Percentiles rank a stretch among this genome's conserved stretches.
Conservation (phyloP, 2,888 invertebrate genomes). For the Megalurothrips usitatus region DNA sequence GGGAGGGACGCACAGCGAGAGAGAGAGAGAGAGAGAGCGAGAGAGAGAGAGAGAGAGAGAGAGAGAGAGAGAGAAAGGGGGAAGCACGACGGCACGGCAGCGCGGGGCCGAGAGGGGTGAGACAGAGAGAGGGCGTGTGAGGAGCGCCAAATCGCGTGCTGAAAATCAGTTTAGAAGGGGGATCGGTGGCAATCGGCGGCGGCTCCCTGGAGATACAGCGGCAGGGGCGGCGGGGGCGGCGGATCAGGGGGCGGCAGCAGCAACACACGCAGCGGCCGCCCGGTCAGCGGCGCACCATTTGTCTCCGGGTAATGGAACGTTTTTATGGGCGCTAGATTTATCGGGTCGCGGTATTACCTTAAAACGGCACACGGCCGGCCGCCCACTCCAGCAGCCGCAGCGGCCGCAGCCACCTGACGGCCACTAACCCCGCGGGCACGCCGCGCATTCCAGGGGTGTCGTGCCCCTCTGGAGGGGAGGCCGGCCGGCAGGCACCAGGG, state of each 20-base stretch:
- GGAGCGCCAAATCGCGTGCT: constrained; percentile 1
- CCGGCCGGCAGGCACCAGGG: no score
- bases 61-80: constrained; percentile 3
- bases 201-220: not conserved
- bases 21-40: not conserved
- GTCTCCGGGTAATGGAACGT: constrained; percentile 16
- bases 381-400: no score
- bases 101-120: no score
- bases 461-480: no score
- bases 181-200: constrained; percentile 8
- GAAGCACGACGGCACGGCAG: not conserved
- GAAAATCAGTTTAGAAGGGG: constrained; percentile 23
- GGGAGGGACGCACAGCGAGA: not conserved
- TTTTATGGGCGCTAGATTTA: constrained; percentile 13
- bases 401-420: no score
- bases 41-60: not conserved
- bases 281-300: not conserved
- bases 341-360: not conserved
- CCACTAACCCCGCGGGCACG: no score
- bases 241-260: not conserved
- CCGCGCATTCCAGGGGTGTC: no score
- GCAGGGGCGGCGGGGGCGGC: not conserved
- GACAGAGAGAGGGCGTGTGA: not conserved
- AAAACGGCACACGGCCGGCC: no score
- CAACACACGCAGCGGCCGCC: not conserved